Conservation (phyloP, 2,888 invertebrate genomes). For the Chaitophorus viminalis region DNA sequence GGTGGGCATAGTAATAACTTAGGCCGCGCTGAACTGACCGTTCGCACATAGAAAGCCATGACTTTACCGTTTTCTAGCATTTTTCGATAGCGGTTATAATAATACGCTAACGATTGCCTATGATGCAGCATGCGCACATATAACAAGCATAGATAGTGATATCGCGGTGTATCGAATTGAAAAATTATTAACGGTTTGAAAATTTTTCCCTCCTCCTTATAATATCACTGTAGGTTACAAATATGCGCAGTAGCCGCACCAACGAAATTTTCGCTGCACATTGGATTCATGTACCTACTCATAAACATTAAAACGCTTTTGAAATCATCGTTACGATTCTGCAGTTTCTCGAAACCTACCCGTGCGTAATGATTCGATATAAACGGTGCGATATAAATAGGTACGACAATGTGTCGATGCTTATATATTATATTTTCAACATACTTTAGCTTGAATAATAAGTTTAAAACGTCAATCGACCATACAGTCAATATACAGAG, state of each 20-base stretch:
- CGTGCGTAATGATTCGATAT: background rate
- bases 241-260: no score
- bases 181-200: conserved; percentile 29
- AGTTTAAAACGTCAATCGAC: background rate
- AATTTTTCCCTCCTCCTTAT: background rate
- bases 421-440: background rate
- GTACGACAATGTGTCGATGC: no score
- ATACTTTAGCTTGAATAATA: background rate
- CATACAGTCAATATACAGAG: no score
- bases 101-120: background rate
- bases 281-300: background rate
- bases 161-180: conserved; percentile 26
- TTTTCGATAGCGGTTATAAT: background rate
- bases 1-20: background rate
- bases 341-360: background rate
- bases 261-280: background rate
- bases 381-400: background rate
- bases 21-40: background rate
- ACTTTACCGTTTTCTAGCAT: conserved; percentile 5
- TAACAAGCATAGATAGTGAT: background rate
- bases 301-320: background rate
- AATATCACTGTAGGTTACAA: no score
- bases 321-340: background rate
- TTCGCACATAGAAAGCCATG: background rate
- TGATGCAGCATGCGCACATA: background rate